Percentiles rank a stretch among this genome's conserved stretches.
These are phyloP conservation scores for Toxonevra muliebris DNA, from an alignment of 2,888 invertebrate species.

Conservation along the genomic window DNA sequence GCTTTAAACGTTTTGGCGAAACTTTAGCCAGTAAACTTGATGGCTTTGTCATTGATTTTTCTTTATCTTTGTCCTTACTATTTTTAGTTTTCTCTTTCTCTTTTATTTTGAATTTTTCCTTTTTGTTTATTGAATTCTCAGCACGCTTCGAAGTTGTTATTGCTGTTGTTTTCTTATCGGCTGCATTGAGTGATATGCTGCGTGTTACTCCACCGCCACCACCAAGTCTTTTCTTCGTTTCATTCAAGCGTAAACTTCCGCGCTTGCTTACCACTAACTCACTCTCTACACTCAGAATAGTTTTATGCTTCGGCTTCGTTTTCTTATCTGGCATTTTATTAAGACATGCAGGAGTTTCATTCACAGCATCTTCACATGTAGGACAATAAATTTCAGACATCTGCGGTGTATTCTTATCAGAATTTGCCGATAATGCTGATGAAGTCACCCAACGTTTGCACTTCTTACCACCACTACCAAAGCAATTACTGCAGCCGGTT, in stretches of 20 bases:
- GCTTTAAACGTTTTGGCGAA: slow-evolving; percentile 51
- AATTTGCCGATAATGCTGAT: slow-evolving; percentile 39
- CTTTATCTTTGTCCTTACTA: slow-evolving; percentile 28
- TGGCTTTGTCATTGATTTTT: slow-evolving; percentile 47
- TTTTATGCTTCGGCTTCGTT: slow-evolving; percentile 56
- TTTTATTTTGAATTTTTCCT: slow-evolving; percentile 35
- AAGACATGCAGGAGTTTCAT: slow-evolving; percentile 68
- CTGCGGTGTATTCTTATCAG: slow-evolving; percentile 60
- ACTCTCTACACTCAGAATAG: slow-evolving; percentile 62
- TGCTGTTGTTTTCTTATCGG: slow-evolving; percentile 44
- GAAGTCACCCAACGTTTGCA: slow-evolving; percentile 59
- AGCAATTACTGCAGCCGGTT: slow-evolving; percentile 64
- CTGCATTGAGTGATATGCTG: slow-evolving; percentile 51
- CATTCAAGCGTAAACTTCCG: slow-evolving; percentile 47
- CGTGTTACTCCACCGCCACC: slow-evolving; percentile 47
- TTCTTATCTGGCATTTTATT: slow-evolving; percentile 62
- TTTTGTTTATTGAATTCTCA: slow-evolving; percentile 35
- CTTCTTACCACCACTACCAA: slow-evolving; percentile 54
- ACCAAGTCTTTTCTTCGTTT: slow-evolving; percentile 39
- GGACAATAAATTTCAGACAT: slow-evolving; percentile 72
- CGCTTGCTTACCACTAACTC: slow-evolving; percentile 56
- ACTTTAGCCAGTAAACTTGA: slow-evolving; percentile 50
- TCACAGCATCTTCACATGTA: slow-evolving; percentile 60
- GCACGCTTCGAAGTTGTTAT: slow-evolving; percentile 36
- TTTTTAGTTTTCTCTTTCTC: slow-evolving; percentile 37